Conservation (phyloP, 2,888 invertebrate species). For the Clunio marinus region DNA sequence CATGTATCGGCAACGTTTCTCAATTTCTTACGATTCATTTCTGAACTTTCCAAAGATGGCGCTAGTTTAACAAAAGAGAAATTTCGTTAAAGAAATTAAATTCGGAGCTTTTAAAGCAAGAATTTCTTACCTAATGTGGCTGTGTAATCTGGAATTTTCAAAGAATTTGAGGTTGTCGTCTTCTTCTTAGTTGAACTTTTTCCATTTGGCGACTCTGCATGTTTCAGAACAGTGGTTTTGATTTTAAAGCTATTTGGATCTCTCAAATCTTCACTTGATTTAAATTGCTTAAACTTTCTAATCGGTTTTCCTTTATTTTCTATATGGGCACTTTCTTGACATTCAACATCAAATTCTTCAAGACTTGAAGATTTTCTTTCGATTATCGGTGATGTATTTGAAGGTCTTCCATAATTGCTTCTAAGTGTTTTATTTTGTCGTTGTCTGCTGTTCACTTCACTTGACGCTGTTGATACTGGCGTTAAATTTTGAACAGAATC, state of each 20-base stretch:
- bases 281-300: conserved; percentile 18
- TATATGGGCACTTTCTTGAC: not conserved
- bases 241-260: conserved; percentile 8
- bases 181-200: not conserved
- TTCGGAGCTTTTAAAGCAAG: not conserved
- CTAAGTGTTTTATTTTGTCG: not conserved
- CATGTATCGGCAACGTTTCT: not conserved
- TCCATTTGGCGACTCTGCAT: conserved; percentile 17
- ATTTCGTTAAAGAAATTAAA: not conserved
- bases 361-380: conserved; percentile 27
- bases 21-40: not conserved
- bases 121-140: conserved; percentile 8
- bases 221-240: conserved; percentile 19
- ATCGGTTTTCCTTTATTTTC: not conserved
- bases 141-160: conserved; percentile 21
- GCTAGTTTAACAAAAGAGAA: conserved; percentile 22
- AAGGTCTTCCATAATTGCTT: not conserved
- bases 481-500: conserved; percentile 7
- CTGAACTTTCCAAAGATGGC: conserved; percentile 6
- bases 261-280: conserved; percentile 28
- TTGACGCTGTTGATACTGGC: no score
- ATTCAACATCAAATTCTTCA: conserved; percentile 11
- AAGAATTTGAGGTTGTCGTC: not conserved
- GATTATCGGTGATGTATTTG: conserved; percentile 11
- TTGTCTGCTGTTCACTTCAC: not conserved